Conservation (phyloP, 2,888 invertebrate species). For the Escarpia spicata region DNA sequence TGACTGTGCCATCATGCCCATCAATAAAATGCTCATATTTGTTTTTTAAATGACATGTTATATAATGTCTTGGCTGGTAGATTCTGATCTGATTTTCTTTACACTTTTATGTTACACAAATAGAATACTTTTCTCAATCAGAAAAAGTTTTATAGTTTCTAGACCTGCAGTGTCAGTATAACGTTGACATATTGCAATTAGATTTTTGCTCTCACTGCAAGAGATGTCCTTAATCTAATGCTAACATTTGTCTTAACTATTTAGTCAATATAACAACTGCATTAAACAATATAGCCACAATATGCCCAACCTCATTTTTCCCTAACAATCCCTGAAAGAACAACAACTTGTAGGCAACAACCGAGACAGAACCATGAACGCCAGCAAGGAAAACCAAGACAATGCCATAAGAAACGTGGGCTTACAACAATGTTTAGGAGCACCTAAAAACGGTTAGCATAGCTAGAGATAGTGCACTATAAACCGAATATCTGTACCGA, state of each 20-base stretch:
- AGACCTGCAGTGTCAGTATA: too few relatives aligned
- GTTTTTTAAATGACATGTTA: too few relatives aligned
- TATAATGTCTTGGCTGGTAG: too few relatives aligned
- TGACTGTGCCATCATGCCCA: too few relatives aligned
- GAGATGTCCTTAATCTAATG: neutral
- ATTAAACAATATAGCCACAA: neutral
- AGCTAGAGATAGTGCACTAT: neutral
- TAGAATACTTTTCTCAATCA: too few relatives aligned
- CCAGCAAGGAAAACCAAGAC: neutral
- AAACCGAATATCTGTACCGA: neutral
- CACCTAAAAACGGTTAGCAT: neutral
- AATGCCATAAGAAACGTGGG: neutral
- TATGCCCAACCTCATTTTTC: neutral
- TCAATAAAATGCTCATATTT: too few relatives aligned
- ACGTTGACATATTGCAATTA: neutral
- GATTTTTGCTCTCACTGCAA: neutral
- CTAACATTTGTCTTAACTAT: neutral
- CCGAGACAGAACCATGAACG: neutral
- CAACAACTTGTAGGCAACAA: neutral
- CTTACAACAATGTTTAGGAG: neutral
- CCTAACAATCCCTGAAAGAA: neutral
- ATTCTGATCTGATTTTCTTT: too few relatives aligned
- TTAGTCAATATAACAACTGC: neutral
- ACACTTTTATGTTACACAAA: too few relatives aligned
- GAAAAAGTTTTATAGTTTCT: too few relatives aligned